phyloP scores from a whole-genome alignment of 2,888 invertebrate species.

The Watsonalla cultraria region DNA sequence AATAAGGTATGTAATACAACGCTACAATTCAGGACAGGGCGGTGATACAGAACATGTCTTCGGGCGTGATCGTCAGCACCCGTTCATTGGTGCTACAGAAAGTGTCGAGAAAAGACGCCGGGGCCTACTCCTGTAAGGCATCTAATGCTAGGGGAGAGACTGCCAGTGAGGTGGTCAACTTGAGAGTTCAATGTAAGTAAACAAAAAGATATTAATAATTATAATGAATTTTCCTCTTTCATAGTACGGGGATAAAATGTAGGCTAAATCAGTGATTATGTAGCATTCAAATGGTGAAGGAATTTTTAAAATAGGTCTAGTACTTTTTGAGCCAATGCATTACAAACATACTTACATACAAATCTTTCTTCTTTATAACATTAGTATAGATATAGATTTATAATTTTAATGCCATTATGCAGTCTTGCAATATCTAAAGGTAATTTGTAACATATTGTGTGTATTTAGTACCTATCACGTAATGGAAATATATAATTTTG shows the following conservation, averaged over 20 bases:
- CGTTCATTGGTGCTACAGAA: slow-evolving; percentile 91
- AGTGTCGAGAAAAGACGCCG: slow-evolving; percentile 89
- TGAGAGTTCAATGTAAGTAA: slow-evolving; percentile 91
- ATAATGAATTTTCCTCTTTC: no score
- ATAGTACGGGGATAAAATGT: no score
- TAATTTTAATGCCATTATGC: no score
- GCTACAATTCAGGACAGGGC: slow-evolving; percentile 60
- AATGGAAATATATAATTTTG: background rate
- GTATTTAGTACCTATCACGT: background rate
- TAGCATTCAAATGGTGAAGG: no score
- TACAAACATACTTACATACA: no score
- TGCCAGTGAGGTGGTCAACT: slow-evolving; percentile 84
- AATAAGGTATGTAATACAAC: background rate
- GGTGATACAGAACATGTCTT: slow-evolving; percentile 90
- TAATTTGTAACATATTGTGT: background rate
- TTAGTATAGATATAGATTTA: no score
- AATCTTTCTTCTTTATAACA: no score
- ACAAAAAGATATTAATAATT: background rate
- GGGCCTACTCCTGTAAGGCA: slow-evolving; percentile 90
- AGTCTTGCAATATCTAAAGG: no score
- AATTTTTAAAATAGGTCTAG: no score
- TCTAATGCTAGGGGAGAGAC: slow-evolving; percentile 90
- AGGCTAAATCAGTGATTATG: no score
- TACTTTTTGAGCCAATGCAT: no score
- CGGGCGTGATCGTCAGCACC: slow-evolving; percentile 92